Conservation (phyloP, 2,888 invertebrate species). For the Lithophane leautieri region DNA sequence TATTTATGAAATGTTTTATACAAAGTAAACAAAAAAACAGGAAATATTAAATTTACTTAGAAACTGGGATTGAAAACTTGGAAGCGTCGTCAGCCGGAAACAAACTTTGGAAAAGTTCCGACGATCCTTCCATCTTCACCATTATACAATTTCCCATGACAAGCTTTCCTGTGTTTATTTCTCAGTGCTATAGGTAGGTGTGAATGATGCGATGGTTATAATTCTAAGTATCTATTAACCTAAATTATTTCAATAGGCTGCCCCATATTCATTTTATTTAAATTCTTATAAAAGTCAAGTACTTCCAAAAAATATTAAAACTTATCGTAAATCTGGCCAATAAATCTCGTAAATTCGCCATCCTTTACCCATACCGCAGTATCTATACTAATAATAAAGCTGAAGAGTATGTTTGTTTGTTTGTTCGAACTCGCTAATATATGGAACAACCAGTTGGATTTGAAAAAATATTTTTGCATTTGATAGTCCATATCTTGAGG, state of each 20-base stretch:
- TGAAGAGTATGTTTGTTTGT: too few relatives aligned
- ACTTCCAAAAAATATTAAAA: constrained; percentile 7
- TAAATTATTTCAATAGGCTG: background rate
- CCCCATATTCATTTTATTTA: background rate
- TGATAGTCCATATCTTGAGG: too few relatives aligned
- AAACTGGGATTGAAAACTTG: background rate
- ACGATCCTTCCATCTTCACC: background rate
- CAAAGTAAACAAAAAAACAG: background rate
- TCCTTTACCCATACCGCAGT: background rate
- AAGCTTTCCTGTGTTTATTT: background rate
- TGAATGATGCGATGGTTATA: background rate
- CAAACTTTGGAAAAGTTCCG: constrained; percentile 3
- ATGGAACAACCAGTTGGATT: too few relatives aligned
- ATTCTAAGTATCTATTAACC: constrained; percentile 27
- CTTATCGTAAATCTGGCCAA: constrained; percentile 27
- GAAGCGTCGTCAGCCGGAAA: background rate
- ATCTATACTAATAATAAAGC: too few relatives aligned
- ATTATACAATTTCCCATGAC: background rate
- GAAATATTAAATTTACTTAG: background rate
- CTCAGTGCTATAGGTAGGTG: background rate
- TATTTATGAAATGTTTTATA: background rate
- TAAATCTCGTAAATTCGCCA: constrained; percentile 5
- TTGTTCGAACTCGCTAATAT: too few relatives aligned
- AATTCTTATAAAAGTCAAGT: background rate
- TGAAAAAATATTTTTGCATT: too few relatives aligned